Evolutionary conservation across 2,113 vertebrate genomes (phyloP), one percentile per base, ranked within the genome.

Genomic region (Neogale vison): DNA sequence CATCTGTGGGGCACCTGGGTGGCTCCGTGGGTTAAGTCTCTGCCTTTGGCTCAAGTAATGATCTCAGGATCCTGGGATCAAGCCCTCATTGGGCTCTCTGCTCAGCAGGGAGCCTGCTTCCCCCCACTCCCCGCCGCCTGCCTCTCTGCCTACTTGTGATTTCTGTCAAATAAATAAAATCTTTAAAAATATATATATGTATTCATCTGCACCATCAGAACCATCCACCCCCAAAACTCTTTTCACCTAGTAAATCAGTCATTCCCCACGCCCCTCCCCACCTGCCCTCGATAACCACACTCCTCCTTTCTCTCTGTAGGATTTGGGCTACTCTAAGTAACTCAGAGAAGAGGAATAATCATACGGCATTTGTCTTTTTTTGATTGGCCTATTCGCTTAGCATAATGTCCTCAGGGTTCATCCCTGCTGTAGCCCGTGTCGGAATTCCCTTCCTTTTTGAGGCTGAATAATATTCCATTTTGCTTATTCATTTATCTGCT

Each of bases 71-170:
- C 52, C 52, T 55, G 15, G 52, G 52, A 55, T 18, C 4, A 1
- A 55, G 52, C 52, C 52, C 52, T 1, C 52, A 52, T 52, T 3
- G 15, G 52, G 52, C 52, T 52, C 52, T 55, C 52, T 55, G 52
- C 52, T 55, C 52, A 55, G 52, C 17, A 18, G 52, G 52, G 17
- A 55, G 15, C 52, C 52, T 55, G 52, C 52, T 55, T 6, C 52
- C 50, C 15, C 1, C 4, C 50, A 15, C 50, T 15, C 0, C 4
- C 1, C 1, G 0, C 52, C 1, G 4, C 17, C 52, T 18, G 52
- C 52, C 52, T 55, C 52, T 55, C 52, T 55, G 17, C 52, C 17
- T 55, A 55, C 52, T 55, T 55, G 52, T 55, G 52, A 55, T 55
- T 17, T 55, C 52, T 55, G 52, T 6, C 52, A 55, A 55, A 55